Base-by-base conservation (phyloP, 2,797 vertebrate genomes). In the Neomorphus geoffroyi region DNA sequence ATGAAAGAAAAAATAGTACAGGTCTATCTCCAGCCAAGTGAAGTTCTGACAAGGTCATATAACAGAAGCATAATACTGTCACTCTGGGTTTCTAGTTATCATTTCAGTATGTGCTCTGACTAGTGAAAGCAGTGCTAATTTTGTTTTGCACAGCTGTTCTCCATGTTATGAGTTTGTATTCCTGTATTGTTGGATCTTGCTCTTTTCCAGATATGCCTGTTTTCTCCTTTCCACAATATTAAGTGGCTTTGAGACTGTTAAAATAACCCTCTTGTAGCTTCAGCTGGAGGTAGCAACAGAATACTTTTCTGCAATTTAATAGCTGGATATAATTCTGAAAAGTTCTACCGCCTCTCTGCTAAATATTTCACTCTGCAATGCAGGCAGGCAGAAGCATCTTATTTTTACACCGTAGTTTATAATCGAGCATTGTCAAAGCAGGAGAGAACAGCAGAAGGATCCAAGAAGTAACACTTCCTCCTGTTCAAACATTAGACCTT, bases 21-120 rank as follows among this genome's bases (percentile, higher is more conserved):
- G 79, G 83, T 88, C 28, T 84, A 16, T 91, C 22, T 86, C 51
- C 41, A 92, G 66, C 80, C 69, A 90, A 93, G 77, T 30, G 58
- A 80, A 95, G 60, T 80, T 95, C 86, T 92, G 92, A 91, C 72
- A 90, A 95, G 87, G 94, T 96, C 90, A 33, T 79, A 41, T 70
- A 94, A 90, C 82, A 94, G 91, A 96, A 93, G 62, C 53, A 86
- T 86, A 84, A 90, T 85, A 87, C 73, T 79, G 86, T 87, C 56
- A 50, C 54, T 84, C 73, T 90, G 71, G 13, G 61, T 92, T 96
- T 83, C 84, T 79, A 66, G 83, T 92, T 95, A 72, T 69, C 28
- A 32, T 86, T 95, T 89, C 91, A 80, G 70, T 73, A 35, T 92
- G 92, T 82, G 57, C 79, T 93, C 72, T 94, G 92, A 86, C 90